Evolutionary conservation across 2,888 invertebrate species (phyloP), one percentile per base, ranked within the genome.

Genomic region (Microplitis manilae): DNA sequence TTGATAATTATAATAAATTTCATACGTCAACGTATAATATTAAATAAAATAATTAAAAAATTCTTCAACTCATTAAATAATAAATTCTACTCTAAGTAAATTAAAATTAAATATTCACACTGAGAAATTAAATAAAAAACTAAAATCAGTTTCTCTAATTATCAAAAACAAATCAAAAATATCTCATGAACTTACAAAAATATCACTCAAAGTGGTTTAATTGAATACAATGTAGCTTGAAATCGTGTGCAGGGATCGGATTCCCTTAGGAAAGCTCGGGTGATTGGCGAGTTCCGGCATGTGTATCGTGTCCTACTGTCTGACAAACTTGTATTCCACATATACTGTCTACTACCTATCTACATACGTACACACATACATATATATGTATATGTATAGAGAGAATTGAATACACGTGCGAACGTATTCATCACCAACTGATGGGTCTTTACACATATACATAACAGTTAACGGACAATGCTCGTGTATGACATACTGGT

Each of bases 201-300:
- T 13, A 50, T 50, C 8, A 13, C 8, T 50, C 13, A 30, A 65
- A 65, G 38, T 30, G 65, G 30, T 38, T 65, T 65, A 65, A 74
- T 74, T 74, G 74, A 74, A 74, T 68, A 67, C 60, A 68, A 74
- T 74, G 60, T 60, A 73, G 62, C 73, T 62, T 60, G 68, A 30
- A 65, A 38, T 74, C 17, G 74, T 68, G 65, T 15, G 38, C 67
- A 38, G 20, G 13, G 20, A 30, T 41, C 39, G 59, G 61, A 74
- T 59, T 68, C 74, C 74, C 74, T 74, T 74, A 68, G 74, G 74
- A 68, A 74, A 68, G 64, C 59, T 59, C 60, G 67, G 74, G 68
- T 74, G 74, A 74, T 74, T 74, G 74, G 68, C 74, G 67, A 68
- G 68, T 74, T 74, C 74, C 74, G 74, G 74, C 60, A 74, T 74